phyloP scores from a whole-genome alignment of 2,888 invertebrate species.

The Eilema griseolum region DNA sequence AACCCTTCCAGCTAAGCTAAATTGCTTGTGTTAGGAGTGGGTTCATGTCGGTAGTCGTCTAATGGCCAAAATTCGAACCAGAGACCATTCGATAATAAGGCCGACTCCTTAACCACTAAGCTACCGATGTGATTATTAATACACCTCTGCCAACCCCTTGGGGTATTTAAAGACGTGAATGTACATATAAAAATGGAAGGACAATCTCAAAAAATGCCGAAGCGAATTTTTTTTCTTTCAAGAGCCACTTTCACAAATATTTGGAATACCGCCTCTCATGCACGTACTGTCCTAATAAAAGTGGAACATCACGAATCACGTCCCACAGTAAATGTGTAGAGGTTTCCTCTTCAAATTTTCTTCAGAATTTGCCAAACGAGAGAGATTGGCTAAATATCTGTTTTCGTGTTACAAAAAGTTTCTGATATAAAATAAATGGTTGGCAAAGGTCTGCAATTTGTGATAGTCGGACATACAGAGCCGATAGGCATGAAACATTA shows the following conservation, averaged over 20 bases:
- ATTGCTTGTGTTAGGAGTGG: no score
- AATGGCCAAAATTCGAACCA: no score
- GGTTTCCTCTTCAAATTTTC: constrained; percentile 10
- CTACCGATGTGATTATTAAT: no score
- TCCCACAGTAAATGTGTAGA: constrained; percentile 9
- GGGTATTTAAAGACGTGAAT: no score
- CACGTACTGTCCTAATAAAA: constrained; percentile 25
- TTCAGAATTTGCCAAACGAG: constrained; percentile 16
- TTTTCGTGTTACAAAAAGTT: constrained; percentile 30
- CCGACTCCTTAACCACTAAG: no score
- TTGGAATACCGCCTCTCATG: constrained; percentile 17
- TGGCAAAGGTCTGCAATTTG: constrained; percentile 25
- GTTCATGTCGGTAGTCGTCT: no score
- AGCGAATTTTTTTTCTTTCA: constrained; percentile 15
- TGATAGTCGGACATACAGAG: constrained; percentile 21
- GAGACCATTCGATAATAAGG: no score
- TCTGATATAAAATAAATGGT: constrained; percentile 33
- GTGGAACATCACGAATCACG: constrained; percentile 22
- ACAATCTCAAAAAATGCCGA: no score
- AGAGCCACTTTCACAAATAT: constrained; percentile 16
- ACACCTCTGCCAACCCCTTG: no score
- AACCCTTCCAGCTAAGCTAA: no score
- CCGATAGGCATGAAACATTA: constrained; percentile 37
- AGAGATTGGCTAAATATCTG: constrained; percentile 29
- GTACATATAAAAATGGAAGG: no score